phyloP scores from a whole-genome alignment of 2,797 vertebrate genomes.

The Typhlichthys eigenmanni region DNA sequence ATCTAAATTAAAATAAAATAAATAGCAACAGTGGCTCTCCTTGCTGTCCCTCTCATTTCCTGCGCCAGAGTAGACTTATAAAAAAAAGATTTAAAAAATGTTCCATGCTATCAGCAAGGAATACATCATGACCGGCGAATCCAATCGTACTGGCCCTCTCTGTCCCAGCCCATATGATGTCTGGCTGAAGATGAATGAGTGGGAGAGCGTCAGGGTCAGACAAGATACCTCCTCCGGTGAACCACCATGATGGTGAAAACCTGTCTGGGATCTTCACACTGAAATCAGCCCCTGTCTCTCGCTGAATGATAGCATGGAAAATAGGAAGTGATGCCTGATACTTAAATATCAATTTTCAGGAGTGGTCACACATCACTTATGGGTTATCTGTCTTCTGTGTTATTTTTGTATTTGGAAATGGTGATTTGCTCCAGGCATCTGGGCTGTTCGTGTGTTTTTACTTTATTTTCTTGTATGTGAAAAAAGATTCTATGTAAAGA shows the following conservation, averaged over 20 bases:
- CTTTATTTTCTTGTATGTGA: slow-evolving; percentile 14
- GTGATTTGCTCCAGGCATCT: slow-evolving; percentile 36
- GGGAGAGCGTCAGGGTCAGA: slow-evolving; percentile 52
- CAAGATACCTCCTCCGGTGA: slow-evolving; percentile 48
- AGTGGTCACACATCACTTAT: slow-evolving; percentile 57
- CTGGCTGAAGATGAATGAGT: slow-evolving; percentile 69
- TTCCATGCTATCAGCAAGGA: slow-evolving; percentile 17
- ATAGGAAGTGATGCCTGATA: slow-evolving; percentile 62
- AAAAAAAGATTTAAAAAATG: slow-evolving; percentile 7
- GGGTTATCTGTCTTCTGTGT: slow-evolving; percentile 57
- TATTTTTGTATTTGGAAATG: slow-evolving; percentile 29
- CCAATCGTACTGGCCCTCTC: slow-evolving; percentile 58
- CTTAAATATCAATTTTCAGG: slow-evolving; percentile 69
- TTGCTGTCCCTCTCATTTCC: slow-evolving; percentile 1
- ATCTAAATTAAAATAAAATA: not conserved
- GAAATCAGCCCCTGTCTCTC: slow-evolving; percentile 42
- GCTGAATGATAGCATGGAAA: slow-evolving; percentile 62
- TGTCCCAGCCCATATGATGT: slow-evolving; percentile 64
- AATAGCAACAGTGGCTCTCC: not conserved
- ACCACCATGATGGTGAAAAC: slow-evolving; percentile 47
- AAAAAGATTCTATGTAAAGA: not conserved
- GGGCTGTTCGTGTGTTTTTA: slow-evolving; percentile 16
- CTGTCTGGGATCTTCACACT: slow-evolving; percentile 46
- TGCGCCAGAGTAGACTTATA: not conserved
- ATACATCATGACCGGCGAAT: slow-evolving; percentile 61